phyloP scores from a whole-genome alignment of 2,113 vertebrate species.

The Siphamia tubifer region DNA sequence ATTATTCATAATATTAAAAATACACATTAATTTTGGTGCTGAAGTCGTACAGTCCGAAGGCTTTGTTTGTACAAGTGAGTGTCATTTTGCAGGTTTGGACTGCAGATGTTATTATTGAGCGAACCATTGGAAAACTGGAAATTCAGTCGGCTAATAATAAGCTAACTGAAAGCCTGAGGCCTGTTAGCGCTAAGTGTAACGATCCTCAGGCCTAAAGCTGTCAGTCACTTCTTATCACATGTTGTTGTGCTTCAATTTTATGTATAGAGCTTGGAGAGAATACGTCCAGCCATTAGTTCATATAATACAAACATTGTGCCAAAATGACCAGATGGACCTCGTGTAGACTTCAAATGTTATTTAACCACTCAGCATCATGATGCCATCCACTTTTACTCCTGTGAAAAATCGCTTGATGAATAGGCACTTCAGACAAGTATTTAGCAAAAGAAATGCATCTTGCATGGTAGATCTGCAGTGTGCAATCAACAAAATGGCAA shows the following conservation, averaged over 20 bases:
- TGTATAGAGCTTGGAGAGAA: background rate
- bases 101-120: no score
- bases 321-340: conserved; percentile 38
- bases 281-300: background rate
- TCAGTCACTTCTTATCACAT: no score
- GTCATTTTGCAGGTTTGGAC: no score
- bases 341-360: conserved; percentile 61
- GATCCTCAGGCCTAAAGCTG: background rate
- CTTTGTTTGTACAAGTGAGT: no score
- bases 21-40: no score
- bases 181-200: no score
- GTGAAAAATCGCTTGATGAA: conserved; percentile 77
- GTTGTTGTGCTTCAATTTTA: background rate
- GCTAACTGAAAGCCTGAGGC: no score
- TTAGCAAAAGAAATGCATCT: conserved; percentile 76
- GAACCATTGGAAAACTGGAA: no score
- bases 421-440: conserved; percentile 64
- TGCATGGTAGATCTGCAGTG: conserved; percentile 71
- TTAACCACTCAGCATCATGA: conserved; percentile 58
- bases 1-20: no score
- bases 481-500: conserved; percentile 73
- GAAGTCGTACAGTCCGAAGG: no score
- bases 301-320: conserved; percentile 69
- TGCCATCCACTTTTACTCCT: conserved; percentile 62
- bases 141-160: no score